Base-by-base conservation (phyloP, 2,113 vertebrate species). In the Mus pahari region DNA sequence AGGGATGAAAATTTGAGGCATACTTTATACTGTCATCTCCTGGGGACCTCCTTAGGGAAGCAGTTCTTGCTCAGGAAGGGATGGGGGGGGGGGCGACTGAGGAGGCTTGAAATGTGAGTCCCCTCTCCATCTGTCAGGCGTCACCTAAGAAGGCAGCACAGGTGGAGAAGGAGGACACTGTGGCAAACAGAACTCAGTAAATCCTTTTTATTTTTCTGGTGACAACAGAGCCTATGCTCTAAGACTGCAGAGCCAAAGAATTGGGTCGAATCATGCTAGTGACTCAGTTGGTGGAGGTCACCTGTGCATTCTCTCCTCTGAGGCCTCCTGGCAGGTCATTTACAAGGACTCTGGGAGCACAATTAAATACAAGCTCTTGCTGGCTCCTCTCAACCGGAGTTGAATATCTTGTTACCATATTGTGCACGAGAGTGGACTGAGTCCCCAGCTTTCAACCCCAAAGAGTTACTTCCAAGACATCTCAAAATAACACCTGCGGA, bases 1-100 rank as follows among this genome's bases (percentile, higher is more conserved):
- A 92, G 93, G 93, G 92, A 96, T 24, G 94, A 97, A 97, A 97
- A 96, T 97, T 95, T 96, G 97, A 97, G 84, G 96, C 96, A 96
- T 93, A 91, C 95, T 96, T 95, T 94, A 92, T 77, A 60, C 90
- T 89, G 92, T 92, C 91, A 74, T 97, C 94, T 95, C 90, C 87
- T 60, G 60, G 86, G 93, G 87, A n/a, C 70, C 50, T 96, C 73
- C 89, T 74, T 60, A 2, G 11, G 75, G 75, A 88, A 64, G 82
- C 24, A 84, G 83, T 77, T 66, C 60, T 90, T 74, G 53, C 81
- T 70, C 9, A 0, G 82, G 62, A 79, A 87, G 42, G 89, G 62
- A 36, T 45, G 26, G 58, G 58, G 79, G 92, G 33, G 53, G 48
- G 48, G 42, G 5, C 11, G 90, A 73, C 84, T 22, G 78, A 11